Conservation (phyloP, 2,888 invertebrate genomes). For the Eurois occulta region DNA sequence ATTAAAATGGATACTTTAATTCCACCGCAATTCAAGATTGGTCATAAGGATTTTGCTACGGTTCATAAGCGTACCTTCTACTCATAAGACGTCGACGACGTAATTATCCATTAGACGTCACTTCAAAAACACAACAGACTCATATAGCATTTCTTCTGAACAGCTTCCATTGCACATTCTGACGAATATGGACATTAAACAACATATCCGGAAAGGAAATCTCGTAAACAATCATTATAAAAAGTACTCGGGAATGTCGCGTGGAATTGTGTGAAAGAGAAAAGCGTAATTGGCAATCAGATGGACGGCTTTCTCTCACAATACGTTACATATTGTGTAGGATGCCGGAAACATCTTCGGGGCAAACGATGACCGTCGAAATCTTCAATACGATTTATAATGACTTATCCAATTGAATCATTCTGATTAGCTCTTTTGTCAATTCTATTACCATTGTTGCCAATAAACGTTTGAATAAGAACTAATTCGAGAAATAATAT, state of each 20-base stretch:
- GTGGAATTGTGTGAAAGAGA: constrained; percentile 71
- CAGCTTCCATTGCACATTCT: constrained; percentile 22
- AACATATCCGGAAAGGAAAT: constrained; percentile 46
- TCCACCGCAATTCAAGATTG: constrained; percentile 16
- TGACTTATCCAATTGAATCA: constrained; percentile 58
- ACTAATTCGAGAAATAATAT: constrained; percentile 44
- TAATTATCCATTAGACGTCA: background rate
- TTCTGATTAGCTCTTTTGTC: constrained; percentile 57
- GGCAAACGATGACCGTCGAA: constrained; percentile 61
- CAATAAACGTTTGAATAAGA: constrained; percentile 54
- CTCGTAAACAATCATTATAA: constrained; percentile 62
- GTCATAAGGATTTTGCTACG: constrained; percentile 9
- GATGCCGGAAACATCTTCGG: constrained; percentile 65
- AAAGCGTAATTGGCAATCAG: constrained; percentile 80
- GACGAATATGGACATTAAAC: constrained; percentile 51
- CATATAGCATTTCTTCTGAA: constrained; percentile 11
- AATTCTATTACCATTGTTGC: constrained; percentile 43
- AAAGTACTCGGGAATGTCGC: constrained; percentile 69
- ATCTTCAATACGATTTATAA: constrained; percentile 53
- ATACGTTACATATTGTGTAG: constrained; percentile 67
- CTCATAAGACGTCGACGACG: too few relatives aligned
- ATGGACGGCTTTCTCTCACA: constrained; percentile 78
- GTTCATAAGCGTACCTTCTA: background rate
- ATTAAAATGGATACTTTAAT: constrained; percentile 33
- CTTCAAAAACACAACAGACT: constrained; percentile 3